These are phyloP conservation scores for Vicugna pacos DNA, from an alignment of 2,113 vertebrate species.

Conservation along the genomic window DNA sequence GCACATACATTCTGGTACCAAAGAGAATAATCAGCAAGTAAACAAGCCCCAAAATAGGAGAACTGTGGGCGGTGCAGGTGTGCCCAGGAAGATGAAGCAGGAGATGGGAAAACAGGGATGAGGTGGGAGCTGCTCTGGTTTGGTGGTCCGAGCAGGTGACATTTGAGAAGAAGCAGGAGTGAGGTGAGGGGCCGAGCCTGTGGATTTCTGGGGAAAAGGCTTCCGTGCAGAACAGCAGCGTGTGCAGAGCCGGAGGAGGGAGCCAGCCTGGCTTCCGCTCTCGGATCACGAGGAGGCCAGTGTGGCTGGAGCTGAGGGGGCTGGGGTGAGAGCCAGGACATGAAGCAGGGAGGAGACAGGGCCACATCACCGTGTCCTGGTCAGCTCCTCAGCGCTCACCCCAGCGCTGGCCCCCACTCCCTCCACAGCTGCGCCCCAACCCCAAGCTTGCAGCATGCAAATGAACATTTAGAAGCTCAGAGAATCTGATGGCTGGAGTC, in stretches of 20 bases:
- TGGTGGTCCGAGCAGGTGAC: neutral
- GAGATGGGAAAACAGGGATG: rapidly evolving
- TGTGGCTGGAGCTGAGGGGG: rapidly evolving
- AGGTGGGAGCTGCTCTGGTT: neutral
- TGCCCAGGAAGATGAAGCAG: neutral
- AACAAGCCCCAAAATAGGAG: neutral
- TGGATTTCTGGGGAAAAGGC: neutral
- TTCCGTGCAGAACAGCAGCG: neutral
- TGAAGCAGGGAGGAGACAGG: neutral
- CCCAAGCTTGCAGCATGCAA: neutral
- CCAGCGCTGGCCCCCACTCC: rapidly evolving
- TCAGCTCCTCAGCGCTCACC: neutral
- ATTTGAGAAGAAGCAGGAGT: neutral
- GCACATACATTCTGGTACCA: neutral
- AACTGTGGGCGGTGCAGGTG: rapidly evolving
- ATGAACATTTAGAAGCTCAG: neutral
- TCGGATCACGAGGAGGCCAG: neutral
- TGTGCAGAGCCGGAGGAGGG: too few species aligned
- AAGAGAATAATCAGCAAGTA: neutral
- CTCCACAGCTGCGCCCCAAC: too few species aligned
- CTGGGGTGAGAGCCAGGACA: too few species aligned
- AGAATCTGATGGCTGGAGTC: neutral
- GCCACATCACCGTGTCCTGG: rapidly evolving
- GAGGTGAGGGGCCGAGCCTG: neutral
- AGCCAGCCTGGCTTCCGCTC: neutral